A percentile compares a stretch with the other conserved stretches of the same genome.
These are phyloP conservation scores for Phyto melanocephala DNA, from an alignment of 2,888 invertebrate genomes.

Conservation along the genomic window DNA sequence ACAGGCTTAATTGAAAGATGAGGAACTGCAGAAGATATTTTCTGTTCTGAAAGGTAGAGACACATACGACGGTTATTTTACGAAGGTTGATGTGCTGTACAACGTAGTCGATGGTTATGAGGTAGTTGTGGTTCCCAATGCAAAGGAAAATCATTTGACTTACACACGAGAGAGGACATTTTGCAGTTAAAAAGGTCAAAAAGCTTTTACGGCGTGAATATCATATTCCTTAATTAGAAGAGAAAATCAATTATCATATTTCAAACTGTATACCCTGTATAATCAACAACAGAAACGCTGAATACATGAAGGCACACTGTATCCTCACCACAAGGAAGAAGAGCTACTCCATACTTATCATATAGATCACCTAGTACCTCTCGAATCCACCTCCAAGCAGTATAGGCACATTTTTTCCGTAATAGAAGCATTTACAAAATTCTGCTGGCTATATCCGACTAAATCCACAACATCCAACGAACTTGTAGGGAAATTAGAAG, in stretches of 20 bases:
- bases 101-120: conserved; percentile 47
- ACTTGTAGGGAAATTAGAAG: neutral
- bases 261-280: conserved; percentile 61
- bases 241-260: conserved; percentile 44
- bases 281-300: conserved; percentile 66
- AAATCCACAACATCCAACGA: conserved; percentile 13
- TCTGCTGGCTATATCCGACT: conserved; percentile 34
- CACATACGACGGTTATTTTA: conserved; percentile 54
- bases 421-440: conserved; percentile 55
- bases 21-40: conserved; percentile 35
- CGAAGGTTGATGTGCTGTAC: conserved; percentile 43
- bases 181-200: conserved; percentile 43
- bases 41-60: conserved; percentile 28
- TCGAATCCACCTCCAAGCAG: conserved; percentile 64
- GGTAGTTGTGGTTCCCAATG: conserved; percentile 44
- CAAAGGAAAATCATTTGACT: conserved; percentile 44
- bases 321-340: conserved; percentile 70
- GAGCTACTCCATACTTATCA: conserved; percentile 71
- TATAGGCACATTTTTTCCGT: conserved; percentile 54
- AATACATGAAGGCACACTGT: conserved; percentile 71
- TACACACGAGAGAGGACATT: conserved; percentile 53
- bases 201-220: conserved; percentile 44
- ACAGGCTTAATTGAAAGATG: conserved; percentile 56
- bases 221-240: conserved; percentile 52
- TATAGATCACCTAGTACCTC: conserved; percentile 56